phyloP scores from a whole-genome alignment of 2,888 invertebrate species.

The Bombylius discolor region DNA sequence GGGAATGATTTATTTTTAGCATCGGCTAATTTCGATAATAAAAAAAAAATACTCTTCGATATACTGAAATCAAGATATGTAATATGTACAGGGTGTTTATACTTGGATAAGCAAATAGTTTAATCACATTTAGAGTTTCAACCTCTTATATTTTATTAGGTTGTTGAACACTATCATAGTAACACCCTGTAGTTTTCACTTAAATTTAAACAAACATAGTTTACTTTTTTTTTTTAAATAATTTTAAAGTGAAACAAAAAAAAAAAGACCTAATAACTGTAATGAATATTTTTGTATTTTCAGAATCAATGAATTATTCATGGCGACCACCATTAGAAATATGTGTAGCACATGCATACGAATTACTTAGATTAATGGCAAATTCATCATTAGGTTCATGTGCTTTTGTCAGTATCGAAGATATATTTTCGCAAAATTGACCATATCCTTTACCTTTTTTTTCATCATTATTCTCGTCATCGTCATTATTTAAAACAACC shows the following conservation, averaged over 20 bases:
- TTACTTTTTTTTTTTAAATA: no score
- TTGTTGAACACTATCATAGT: background rate
- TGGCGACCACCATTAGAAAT: constrained; percentile 87
- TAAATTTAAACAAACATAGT: no score
- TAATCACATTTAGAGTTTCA: no score
- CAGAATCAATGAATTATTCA: constrained; percentile 83
- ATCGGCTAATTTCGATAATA: no score
- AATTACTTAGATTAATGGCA: constrained; percentile 81
- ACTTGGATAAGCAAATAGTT: no score
- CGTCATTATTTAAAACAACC: constrained; percentile 14
- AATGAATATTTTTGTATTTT: constrained; percentile 12
- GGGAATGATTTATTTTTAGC: no score
- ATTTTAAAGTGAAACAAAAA: no score
- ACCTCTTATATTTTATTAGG: no score
- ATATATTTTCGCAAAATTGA: constrained; percentile 48
- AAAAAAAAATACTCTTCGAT: no score
- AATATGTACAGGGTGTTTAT: no score
- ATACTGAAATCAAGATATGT: no score
- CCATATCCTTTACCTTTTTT: constrained; percentile 30
- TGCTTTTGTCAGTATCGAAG: constrained; percentile 86
- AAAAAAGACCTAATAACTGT: no score
- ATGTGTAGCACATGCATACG: constrained; percentile 79
- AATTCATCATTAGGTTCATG: constrained; percentile 80
- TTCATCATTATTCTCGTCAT: constrained; percentile 23
- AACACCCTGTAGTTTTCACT: background rate